Percentiles rank a stretch among this genome's conserved stretches.
These are phyloP conservation scores for Zophobas atratus DNA, from an alignment of 1,140 invertebrate species.

Conservation along the genomic window DNA sequence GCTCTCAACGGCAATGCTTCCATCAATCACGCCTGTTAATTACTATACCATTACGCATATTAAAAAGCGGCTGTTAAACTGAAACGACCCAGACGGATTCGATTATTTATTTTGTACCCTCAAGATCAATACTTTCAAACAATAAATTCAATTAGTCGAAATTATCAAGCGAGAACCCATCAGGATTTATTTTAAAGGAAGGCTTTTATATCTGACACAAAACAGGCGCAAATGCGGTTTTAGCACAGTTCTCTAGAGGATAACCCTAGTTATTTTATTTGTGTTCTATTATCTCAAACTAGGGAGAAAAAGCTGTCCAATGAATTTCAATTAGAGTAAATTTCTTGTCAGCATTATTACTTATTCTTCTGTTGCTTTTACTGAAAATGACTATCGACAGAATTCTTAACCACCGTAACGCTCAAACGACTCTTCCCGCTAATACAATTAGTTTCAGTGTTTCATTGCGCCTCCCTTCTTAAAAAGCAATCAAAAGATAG, in stretches of 20 bases:
- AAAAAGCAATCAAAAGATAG: slow-evolving; percentile 22
- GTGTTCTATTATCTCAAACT: slow-evolving; percentile 5
- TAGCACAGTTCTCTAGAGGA: slow-evolving; percentile 3
- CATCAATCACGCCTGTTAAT: slow-evolving; percentile 37
- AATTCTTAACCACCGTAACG: background rate
- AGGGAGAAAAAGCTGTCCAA: slow-evolving; percentile 2
- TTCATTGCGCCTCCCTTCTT: background rate
- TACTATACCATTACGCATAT: slow-evolving; percentile 38
- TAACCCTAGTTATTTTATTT: slow-evolving; percentile 30
- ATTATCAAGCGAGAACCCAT: slow-evolving; percentile 30
- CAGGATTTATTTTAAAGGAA: slow-evolving; percentile 28
- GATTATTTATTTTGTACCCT: slow-evolving; percentile 27
- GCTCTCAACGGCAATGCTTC: slow-evolving; percentile 33
- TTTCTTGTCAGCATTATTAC: background rate
- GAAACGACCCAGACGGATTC: slow-evolving; percentile 23
- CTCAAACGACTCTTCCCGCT: background rate
- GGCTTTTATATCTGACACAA: slow-evolving; percentile 27
- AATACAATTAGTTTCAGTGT: slow-evolving; percentile 9
- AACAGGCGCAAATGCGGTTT: slow-evolving; percentile 30
- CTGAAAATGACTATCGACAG: slow-evolving; percentile 1
- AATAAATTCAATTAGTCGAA: slow-evolving; percentile 37
- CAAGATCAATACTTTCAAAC: slow-evolving; percentile 21
- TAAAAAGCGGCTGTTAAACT: slow-evolving; percentile 36
- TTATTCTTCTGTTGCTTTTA: background rate
- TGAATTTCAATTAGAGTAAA: slow-evolving; percentile 14